Percentiles rank a stretch among this genome's conserved stretches.
phyloP scores from a whole-genome alignment of 2,113 vertebrate genomes.

The Prunella fulvescens region DNA sequence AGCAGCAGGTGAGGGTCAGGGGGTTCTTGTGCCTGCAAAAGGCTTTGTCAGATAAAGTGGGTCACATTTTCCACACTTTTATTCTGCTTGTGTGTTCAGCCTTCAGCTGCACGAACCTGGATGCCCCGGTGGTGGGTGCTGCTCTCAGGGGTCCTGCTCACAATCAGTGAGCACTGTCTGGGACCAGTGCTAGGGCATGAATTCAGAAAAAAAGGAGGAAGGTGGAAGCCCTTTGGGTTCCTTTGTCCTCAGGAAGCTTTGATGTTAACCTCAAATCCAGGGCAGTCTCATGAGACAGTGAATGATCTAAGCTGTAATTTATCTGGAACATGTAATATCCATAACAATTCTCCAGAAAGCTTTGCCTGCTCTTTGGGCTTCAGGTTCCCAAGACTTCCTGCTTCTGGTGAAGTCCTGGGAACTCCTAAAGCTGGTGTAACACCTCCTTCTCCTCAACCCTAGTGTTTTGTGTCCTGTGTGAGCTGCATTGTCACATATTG shows the following conservation, averaged over 20 bases:
- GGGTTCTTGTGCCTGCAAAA: not conserved
- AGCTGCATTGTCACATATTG: not conserved
- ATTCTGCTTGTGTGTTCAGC: not conserved
- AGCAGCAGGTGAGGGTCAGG: not conserved
- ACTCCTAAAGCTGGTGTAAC: not conserved
- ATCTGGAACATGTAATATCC: not conserved
- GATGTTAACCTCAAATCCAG: not conserved
- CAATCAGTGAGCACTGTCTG: not conserved
- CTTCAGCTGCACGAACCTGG: accelerated
- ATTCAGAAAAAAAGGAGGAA: not conserved
- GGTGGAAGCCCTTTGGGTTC: not conserved
- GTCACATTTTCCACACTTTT: not conserved
- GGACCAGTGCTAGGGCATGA: not conserved
- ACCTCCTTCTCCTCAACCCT: not conserved
- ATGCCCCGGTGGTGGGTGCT: not conserved
- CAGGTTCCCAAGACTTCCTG: not conserved
- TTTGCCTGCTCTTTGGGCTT: not conserved
- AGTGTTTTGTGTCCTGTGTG: not conserved
- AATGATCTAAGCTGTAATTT: not conserved
- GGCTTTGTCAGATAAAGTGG: not conserved
- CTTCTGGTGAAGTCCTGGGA: not conserved
- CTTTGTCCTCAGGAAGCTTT: not conserved
- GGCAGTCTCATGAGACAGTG: not conserved
- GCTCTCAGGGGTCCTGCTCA: not conserved
- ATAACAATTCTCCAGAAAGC: not conserved